phyloP scores from a whole-genome alignment of 2,113 vertebrate genomes.

The Cisticola juncidis region DNA sequence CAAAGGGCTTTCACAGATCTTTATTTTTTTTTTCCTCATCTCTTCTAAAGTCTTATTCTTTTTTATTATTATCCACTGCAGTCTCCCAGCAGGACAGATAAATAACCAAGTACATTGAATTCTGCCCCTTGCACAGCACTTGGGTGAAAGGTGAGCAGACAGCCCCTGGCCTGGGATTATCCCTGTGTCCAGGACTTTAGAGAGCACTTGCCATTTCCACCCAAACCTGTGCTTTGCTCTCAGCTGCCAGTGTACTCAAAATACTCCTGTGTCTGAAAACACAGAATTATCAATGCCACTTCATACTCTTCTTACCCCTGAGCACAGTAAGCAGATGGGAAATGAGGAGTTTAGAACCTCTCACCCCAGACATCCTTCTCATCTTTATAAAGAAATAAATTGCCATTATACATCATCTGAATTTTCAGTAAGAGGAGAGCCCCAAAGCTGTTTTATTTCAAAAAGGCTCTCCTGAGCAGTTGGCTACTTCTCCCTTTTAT shows the following conservation, averaged over 20 bases:
- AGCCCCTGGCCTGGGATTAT: not conserved
- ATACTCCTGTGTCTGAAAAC: not conserved
- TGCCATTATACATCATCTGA: not conserved
- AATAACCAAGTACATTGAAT: not conserved
- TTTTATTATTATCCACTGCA: not conserved
- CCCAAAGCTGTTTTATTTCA: not conserved
- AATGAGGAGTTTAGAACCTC: not conserved
- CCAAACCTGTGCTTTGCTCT: not conserved
- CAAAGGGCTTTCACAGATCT: not conserved
- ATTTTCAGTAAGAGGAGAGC: not conserved
- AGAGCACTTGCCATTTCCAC: not conserved
- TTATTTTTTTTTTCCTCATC: not conserved
- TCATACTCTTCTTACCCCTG: not conserved
- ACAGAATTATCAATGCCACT: not conserved
- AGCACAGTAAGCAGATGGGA: not conserved
- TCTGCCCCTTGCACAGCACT: not conserved
- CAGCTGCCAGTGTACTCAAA: not conserved
- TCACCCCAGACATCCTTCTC: not conserved
- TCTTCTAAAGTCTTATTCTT: not conserved
- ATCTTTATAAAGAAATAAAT: not conserved
- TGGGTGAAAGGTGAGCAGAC: not conserved
- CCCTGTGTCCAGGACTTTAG: not conserved
- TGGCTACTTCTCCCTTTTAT: not conserved
- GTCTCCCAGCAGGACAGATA: not conserved
- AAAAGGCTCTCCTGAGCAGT: not conserved